phyloP scores from a whole-genome alignment of 2,888 invertebrate genomes.

The Sabatieria punctata region DNA sequence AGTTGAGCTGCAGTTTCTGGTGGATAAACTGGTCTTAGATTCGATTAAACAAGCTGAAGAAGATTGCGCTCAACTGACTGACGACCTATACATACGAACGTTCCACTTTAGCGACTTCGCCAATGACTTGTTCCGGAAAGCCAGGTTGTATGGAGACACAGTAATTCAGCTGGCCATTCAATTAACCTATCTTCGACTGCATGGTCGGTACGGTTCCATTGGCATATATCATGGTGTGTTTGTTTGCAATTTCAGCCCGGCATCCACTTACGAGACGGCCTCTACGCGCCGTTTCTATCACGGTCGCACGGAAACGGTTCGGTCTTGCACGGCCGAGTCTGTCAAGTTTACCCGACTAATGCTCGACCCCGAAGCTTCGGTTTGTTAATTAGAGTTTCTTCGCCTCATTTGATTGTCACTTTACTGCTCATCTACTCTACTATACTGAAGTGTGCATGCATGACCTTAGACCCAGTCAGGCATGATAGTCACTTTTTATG shows the following conservation, averaged over 20 bases:
- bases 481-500: too few relatives aligned
- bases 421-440: too few relatives aligned
- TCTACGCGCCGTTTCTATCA: conserved; percentile 45
- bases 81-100: conserved; percentile 12
- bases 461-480: too few relatives aligned
- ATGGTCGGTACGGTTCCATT: conserved; percentile 35
- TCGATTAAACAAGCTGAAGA: conserved; percentile 36
- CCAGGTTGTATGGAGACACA: conserved; percentile 45
- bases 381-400: background rate
- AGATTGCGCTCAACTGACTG: conserved; percentile 32
- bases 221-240: too few relatives aligned
- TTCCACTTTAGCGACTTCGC: conserved; percentile 15
- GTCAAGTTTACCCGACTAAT: conserved; percentile 35
- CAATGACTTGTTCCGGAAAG: conserved; percentile 34
- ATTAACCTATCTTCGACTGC: conserved; percentile 42
- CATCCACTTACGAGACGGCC: conserved; percentile 48
- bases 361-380: conserved; percentile 16
- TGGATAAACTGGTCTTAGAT: conserved; percentile 35
- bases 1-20: conserved; percentile 37
- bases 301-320: conserved; percentile 48
- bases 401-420: too few relatives aligned
- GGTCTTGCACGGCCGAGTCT: conserved; percentile 43
- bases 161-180: conserved; percentile 46
- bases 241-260: conserved; percentile 35
- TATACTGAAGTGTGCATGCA: too few relatives aligned